Conservation (phyloP, 2,888 invertebrate species). For the Coelogynopora nodosa region DNA sequence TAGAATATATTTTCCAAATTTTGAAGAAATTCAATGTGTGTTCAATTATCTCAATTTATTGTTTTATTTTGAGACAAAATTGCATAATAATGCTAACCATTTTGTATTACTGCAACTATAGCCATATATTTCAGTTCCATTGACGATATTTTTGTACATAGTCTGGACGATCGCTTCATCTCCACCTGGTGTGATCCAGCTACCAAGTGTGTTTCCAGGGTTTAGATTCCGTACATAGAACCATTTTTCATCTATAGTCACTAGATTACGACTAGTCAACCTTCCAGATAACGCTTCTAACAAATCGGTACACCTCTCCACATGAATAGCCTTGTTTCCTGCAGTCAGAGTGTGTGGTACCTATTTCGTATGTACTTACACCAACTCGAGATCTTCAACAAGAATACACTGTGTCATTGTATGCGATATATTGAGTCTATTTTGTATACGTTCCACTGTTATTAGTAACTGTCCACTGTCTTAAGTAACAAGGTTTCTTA, state of each 20-base stretch:
- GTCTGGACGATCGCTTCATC: conserved; percentile 22
- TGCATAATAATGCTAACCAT: neutral
- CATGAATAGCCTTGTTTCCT: neutral
- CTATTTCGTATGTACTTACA: no score
- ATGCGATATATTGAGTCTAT: conserved; percentile 17
- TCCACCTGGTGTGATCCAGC: no score
- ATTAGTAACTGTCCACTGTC: neutral
- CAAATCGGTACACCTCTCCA: conserved; percentile 13
- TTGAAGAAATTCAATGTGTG: neutral
- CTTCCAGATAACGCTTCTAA: conserved; percentile 23
- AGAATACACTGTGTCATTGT: conserved; percentile 25
- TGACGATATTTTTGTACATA: no score
- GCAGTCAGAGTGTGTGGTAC: conserved; percentile 13
- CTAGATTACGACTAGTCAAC: conserved; percentile 16
- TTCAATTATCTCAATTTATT: neutral
- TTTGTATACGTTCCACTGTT: conserved; percentile 22
- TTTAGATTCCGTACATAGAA: neutral
- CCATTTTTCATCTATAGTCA: neutral
- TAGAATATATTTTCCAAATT: neutral
- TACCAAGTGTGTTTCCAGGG: neutral
- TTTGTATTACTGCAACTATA: neutral
- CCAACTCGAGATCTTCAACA: neutral
- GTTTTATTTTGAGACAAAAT: neutral
- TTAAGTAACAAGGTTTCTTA: neutral
- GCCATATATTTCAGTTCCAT: no score